Base-by-base conservation (phyloP, 2,888 invertebrate species). In the Branchinecta sandiegonensis region DNA sequence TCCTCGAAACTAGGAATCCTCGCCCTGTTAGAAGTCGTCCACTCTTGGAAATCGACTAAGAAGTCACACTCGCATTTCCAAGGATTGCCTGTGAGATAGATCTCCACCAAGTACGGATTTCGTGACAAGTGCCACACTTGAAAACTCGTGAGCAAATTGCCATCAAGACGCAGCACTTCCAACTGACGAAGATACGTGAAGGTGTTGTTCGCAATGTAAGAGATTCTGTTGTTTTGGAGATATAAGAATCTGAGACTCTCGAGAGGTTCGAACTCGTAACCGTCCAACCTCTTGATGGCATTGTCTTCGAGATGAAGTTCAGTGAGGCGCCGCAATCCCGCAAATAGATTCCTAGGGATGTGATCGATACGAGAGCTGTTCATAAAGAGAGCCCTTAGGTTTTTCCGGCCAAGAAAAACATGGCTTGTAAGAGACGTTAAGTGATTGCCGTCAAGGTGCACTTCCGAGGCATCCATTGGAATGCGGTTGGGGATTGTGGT, bases 401-500 rank as follows among this genome's bases (percentile, higher is more conserved):
- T 85, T 78, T 89, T 88, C 80, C 89, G 87, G 71, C 89, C 90
- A 77, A 91, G 88, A 79, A 92, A 90, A 76, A 88, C 87, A 81
- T 90, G 89, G 80, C 87, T 87, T 75, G 86, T 86, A 72, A 92
- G 82, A 75, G 87, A 85, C 73, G 85, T 85, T 72, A 91, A 82
- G 77, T 86, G 82, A 78, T 90, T 89, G 72, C 89, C 90, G 78
- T 90, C 89, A 75, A 91, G 82, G 79, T 88, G 88, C 75, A 91
- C 86, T 80, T 89, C 88, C 74, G 90, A 90, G 74, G 90, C 89
- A 79, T 90, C 90, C 89, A 91, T 90, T 71, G 91, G 91, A 75
- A 92, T 86, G 76, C 85, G 83, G 73, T 86, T 84, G 66, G 90
- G 89, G 72, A 90, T 86, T 77, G 82, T 82, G 75, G 84, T 85